Base-by-base conservation (phyloP, 2,113 vertebrate species). In the Tinamus guttatus region DNA sequence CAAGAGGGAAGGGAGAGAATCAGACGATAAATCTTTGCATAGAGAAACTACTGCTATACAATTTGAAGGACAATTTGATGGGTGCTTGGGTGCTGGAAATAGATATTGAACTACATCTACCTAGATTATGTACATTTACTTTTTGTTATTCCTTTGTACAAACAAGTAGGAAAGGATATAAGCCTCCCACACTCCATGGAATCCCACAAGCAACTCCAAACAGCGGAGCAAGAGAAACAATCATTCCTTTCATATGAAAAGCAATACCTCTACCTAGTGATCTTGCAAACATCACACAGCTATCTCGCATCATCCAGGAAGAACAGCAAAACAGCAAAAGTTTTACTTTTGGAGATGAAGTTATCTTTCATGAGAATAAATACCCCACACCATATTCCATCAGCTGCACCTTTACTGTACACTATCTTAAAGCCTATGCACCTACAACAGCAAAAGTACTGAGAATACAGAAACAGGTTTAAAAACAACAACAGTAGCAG, bases 1-100 rank as follows among this genome's bases (percentile, higher is more conserved):
- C 96, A 97, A 97, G 97, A 97, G 60, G 97, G 95, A 94, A 97
- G 96, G 97, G 93, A 97, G 77, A 97, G 92, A 97, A 92, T 96
- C 95, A 95, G 94, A 97, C 62, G 70, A 94, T 94, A 95, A 93
- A 95, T 92, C 92, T 97, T 96, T 90, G 96, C 82, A 95, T 11
- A 94, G 28, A 97, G 69, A 96, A 89, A 79, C 36, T 65, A 95
- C 43, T 62, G 60, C 64, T 88, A 41, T 2, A 81, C 20, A 73
- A 36, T 54, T 89, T 87, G 92, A 95, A 85, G 92, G 96, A 90
- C 56, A 96, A 71, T 17, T 30, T 28, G 76, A 80, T 84, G 82
- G 20, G 17, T 1, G 3, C 52, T 83, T 56, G 49, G 52, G 47
- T 88, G 80, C 24, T 93, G 68, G 76, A 58, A 93, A 85, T 60